phyloP scores from a whole-genome alignment of 2,113 vertebrate genomes.

The Solea senegalensis region DNA sequence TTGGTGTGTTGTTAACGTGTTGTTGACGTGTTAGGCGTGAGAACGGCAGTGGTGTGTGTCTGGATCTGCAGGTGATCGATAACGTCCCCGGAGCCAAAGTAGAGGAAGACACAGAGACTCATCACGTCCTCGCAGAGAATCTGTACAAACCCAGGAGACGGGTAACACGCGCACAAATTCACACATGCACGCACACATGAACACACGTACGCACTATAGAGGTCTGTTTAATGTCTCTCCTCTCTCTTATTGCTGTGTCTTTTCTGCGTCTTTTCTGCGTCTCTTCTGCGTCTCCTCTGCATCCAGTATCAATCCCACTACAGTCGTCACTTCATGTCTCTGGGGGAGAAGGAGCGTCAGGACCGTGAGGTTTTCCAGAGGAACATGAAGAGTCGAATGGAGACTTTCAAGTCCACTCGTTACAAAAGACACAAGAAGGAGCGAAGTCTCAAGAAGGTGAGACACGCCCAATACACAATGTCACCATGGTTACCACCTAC shows the following conservation, averaged over 20 bases:
- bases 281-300: neutral
- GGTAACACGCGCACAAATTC: slow-evolving; percentile 63
- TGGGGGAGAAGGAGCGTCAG: slow-evolving; percentile 91
- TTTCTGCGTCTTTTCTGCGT: neutral
- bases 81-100: slow-evolving; percentile 90
- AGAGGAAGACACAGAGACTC: slow-evolving; percentile 91
- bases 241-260: neutral
- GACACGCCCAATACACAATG: slow-evolving; percentile 7
- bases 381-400: slow-evolving; percentile 95
- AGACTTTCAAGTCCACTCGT: slow-evolving; percentile 93
- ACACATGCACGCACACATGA: neutral
- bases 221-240: neutral
- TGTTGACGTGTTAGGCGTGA: slow-evolving; percentile 83
- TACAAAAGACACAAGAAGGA: slow-evolving; percentile 93
- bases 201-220: neutral
- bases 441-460: slow-evolving; percentile 88
- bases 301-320: slow-evolving; percentile 95
- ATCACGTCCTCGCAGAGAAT: slow-evolving; percentile 91
- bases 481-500: too few relatives aligned
- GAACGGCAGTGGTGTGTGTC: slow-evolving; percentile 92
- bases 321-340: slow-evolving; percentile 95
- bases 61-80: slow-evolving; percentile 96
- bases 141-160: slow-evolving; percentile 93
- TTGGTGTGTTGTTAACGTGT: neutral
- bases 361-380: slow-evolving; percentile 95